Percentiles rank a stretch among this genome's conserved stretches.
phyloP scores from a whole-genome alignment of 2,797 vertebrate genomes.

The Manis crassicaudata region DNA sequence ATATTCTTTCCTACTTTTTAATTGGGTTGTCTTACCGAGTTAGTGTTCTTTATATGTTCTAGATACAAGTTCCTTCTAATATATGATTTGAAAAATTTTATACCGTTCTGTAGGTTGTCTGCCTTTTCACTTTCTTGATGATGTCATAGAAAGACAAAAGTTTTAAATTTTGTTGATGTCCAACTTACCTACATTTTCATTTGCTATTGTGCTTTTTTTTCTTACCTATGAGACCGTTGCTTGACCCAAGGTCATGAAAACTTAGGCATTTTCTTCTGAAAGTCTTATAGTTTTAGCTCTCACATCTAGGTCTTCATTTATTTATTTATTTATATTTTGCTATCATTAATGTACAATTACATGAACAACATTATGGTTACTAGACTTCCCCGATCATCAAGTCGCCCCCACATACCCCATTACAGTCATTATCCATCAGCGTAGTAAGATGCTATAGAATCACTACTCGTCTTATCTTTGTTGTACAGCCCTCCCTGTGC shows the following conservation, averaged over 20 bases:
- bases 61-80: background rate
- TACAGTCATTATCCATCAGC: no score
- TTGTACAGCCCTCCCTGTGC: no score
- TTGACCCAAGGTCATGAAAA: background rate
- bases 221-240: background rate
- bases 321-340: no score
- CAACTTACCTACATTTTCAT: background rate
- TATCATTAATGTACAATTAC: no score
- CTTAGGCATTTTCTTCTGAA: background rate
- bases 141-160: background rate
- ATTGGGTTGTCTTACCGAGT: background rate
- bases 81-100: background rate
- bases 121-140: background rate
- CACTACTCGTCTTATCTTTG: no score
- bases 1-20: background rate
- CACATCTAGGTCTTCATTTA: background rate
- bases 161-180: background rate
- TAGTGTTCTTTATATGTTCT: background rate
- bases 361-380: no score
- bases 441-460: no score
- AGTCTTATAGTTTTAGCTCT: background rate
- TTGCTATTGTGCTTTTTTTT: background rate
- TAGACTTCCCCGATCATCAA: no score
- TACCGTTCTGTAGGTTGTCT: background rate
- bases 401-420: no score